These are phyloP conservation scores for Papilio glaucus DNA, from an alignment of 1,140 invertebrate species.

Conservation along the genomic window DNA sequence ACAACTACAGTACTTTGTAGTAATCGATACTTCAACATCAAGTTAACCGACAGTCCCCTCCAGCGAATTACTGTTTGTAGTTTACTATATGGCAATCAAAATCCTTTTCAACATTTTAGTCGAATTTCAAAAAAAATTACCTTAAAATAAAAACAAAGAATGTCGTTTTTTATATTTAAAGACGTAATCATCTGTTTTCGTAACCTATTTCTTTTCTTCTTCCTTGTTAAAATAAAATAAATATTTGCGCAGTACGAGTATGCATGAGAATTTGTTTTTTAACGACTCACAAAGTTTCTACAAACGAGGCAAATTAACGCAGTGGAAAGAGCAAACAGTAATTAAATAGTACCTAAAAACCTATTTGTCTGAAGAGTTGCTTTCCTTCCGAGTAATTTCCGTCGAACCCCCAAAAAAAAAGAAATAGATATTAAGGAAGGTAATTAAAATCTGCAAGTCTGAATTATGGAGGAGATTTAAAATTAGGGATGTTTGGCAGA, in stretches of 20 bases:
- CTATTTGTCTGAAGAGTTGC: slow-evolving; percentile 65
- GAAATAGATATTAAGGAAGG: slow-evolving; percentile 61
- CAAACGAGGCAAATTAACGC: slow-evolving; percentile 48
- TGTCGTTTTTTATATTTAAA: too few species aligned
- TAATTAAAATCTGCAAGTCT: slow-evolving; percentile 72
- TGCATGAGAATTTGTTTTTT: slow-evolving; percentile 31
- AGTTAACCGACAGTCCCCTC: too few species aligned
- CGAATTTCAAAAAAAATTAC: too few species aligned
- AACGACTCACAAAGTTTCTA: slow-evolving; percentile 45
- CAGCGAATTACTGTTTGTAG: too few species aligned
- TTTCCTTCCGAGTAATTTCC: slow-evolving; percentile 78
- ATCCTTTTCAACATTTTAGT: too few species aligned
- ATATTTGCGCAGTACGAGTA: slow-evolving; percentile 11
- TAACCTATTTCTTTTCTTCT: too few species aligned
- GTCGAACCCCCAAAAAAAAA: slow-evolving; percentile 57
- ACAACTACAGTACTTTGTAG: too few species aligned
- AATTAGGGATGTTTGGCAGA: slow-evolving; percentile 46
- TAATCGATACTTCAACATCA: too few species aligned
- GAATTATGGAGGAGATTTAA: slow-evolving; percentile 59
- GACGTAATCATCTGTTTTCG: too few species aligned
- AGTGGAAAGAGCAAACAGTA: slow-evolving; percentile 53
- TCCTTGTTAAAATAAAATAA: slow-evolving; percentile 1
- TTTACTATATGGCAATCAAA: too few species aligned
- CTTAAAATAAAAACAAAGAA: too few species aligned
- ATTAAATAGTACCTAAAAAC: slow-evolving; percentile 69